These are phyloP conservation scores for Sorex araneus DNA, from an alignment of 2,113 vertebrate genomes.

Conservation along the genomic window DNA sequence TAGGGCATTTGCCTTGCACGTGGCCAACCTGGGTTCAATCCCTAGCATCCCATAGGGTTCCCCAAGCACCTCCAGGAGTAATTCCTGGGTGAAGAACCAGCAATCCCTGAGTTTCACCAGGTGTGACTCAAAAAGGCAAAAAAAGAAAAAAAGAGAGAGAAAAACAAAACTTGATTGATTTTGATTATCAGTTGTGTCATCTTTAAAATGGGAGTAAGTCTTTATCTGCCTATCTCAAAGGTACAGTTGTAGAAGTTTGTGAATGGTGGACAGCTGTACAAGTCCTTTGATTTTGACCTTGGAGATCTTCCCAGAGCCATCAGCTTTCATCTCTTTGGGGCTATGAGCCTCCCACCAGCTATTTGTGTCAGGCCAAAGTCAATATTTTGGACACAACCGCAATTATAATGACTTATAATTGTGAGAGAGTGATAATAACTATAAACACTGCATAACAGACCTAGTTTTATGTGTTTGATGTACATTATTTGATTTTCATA, in stretches of 20 bases:
- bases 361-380: background rate
- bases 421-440: background rate
- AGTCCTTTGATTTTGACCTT: background rate
- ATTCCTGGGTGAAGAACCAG: too few species aligned
- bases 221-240: background rate
- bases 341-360: background rate
- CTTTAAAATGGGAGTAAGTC: background rate
- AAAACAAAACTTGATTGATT: too few species aligned
- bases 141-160: too few species aligned
- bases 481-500: conserved; percentile 15
- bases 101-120: too few species aligned
- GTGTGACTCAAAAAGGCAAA: too few species aligned
- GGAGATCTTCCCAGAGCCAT: background rate
- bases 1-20: too few species aligned
- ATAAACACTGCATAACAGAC: too few species aligned
- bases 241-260: background rate
- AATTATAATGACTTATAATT: background rate
- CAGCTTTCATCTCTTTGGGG: background rate
- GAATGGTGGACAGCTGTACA: background rate
- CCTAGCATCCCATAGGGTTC: too few species aligned
- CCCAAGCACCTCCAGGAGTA: too few species aligned
- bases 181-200: too few species aligned
- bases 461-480: background rate
- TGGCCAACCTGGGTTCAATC: too few species aligned
- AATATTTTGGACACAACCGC: background rate